A percentile compares a stretch with the other conserved stretches of the same genome.
Conservation (phyloP, 2,888 invertebrate species). For the Escarpia spicata region DNA sequence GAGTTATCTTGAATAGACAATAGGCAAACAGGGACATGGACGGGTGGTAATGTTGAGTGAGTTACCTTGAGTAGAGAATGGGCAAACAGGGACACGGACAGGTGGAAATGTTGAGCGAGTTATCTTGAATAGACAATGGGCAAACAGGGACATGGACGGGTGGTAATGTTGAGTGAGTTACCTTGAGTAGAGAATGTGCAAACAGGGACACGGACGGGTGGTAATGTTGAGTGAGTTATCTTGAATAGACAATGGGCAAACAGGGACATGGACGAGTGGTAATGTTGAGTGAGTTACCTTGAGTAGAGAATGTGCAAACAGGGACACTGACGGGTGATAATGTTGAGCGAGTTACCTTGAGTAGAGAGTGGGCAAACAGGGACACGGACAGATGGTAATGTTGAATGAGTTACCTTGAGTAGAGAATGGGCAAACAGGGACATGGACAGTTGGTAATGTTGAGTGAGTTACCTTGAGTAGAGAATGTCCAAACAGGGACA, state of each 20-base stretch:
- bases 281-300: slow-evolving; percentile 76
- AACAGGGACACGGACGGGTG: slow-evolving; percentile 93
- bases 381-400: slow-evolving; percentile 94
- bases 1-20: slow-evolving; percentile 67
- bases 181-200: slow-evolving; percentile 68
- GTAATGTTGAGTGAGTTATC: slow-evolving; percentile 77
- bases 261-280: slow-evolving; percentile 89
- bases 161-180: slow-evolving; percentile 82
- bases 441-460: too few species aligned
- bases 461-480: too few species aligned
- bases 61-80: slow-evolving; percentile 57
- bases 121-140: slow-evolving; percentile 65
- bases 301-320: slow-evolving; percentile 75
- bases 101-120: slow-evolving; percentile 84
- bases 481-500: too few species aligned
- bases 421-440: too few species aligned
- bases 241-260: slow-evolving; percentile 72
- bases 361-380: slow-evolving; percentile 75
- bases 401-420: slow-evolving; percentile 68
- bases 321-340: slow-evolving; percentile 89
- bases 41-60: slow-evolving; percentile 87
- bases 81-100: slow-evolving; percentile 89
- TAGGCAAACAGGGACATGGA: slow-evolving; percentile 86
- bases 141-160: slow-evolving; percentile 90
- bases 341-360: slow-evolving; percentile 73